A percentile compares a stretch with the other conserved stretches of the same genome.
Evolutionary conservation across 2,113 vertebrate genomes (phyloP).

Genomic region (Tragulus kanchil): DNA sequence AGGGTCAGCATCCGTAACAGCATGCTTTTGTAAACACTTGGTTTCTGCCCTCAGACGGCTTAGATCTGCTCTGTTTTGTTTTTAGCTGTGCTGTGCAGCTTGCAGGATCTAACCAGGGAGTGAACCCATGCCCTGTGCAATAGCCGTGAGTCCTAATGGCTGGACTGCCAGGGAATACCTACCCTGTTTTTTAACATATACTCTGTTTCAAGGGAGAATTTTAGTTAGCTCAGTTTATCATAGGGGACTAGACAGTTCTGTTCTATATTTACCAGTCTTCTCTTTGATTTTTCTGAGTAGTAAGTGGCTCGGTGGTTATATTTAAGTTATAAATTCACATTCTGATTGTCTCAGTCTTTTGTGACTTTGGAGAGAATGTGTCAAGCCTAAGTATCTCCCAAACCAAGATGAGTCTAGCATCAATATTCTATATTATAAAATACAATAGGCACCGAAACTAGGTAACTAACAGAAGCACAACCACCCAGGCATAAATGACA

Average conservation of each 20-base stretch:
- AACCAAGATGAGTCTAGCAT: not conserved
- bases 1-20: not conserved
- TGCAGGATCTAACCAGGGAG: not conserved
- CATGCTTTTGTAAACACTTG: not conserved
- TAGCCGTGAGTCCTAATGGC: not conserved
- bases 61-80: not conserved
- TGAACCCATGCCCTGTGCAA: not conserved
- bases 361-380: conserved; percentile 6
- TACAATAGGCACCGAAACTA: not conserved
- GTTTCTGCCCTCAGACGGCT: not conserved
- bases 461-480: not conserved
- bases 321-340: conserved; percentile 10
- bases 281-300: not conserved
- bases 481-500: not conserved
- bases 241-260: not conserved
- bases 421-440: conserved; percentile 56
- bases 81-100: not conserved
- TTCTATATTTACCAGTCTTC: conserved; percentile 31
- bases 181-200: not conserved
- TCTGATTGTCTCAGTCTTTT: not conserved
- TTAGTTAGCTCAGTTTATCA: conserved; percentile 2
- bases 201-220: conserved; percentile 38
- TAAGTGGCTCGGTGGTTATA: not conserved
- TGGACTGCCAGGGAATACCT: not conserved
- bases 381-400: not conserved